These are phyloP conservation scores for Alviniconcha strummeri DNA, from an alignment of 2,888 invertebrate genomes.

Conservation along the genomic window DNA sequence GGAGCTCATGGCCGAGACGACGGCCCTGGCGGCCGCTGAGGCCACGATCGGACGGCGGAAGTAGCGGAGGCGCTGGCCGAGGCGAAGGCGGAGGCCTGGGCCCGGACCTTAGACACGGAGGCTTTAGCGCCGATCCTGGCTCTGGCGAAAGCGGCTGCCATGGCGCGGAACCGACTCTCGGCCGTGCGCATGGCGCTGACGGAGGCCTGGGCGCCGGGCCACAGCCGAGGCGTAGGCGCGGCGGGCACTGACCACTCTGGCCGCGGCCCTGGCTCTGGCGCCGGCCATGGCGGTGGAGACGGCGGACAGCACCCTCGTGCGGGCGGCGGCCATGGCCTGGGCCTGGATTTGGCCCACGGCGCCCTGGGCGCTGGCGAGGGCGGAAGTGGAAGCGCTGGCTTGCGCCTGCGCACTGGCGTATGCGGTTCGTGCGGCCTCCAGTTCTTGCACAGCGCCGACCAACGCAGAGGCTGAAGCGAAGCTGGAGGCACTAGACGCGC, in stretches of 20 bases:
- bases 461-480: conserved; percentile 19
- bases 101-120: conserved; percentile 14
- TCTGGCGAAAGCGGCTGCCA: conserved; percentile 23
- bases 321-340: not conserved
- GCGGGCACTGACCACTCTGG: conserved; percentile 10
- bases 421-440: not conserved
- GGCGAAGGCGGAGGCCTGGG: conserved; percentile 24
- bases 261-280: conserved; percentile 15
- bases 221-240: conserved; percentile 25
- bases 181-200: conserved; percentile 20
- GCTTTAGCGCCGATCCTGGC: conserved; percentile 13
- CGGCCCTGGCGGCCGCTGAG: not conserved
- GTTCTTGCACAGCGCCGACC: conserved; percentile 1
- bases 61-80: conserved; percentile 21
- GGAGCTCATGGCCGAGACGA: conserved; percentile 8
- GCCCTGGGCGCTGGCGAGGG: not conserved
- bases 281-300: conserved; percentile 14
- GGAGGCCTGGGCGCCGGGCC: conserved; percentile 25
- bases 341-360: not conserved
- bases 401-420: conserved; percentile 25
- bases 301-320: not conserved
- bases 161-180: conserved; percentile 24
- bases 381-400: not conserved
- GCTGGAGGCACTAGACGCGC: conserved; percentile 9
- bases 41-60: conserved; percentile 9